These are phyloP conservation scores for Lasioglossum zephyrum DNA, from an alignment of 2,888 invertebrate genomes.

Conservation along the genomic window DNA sequence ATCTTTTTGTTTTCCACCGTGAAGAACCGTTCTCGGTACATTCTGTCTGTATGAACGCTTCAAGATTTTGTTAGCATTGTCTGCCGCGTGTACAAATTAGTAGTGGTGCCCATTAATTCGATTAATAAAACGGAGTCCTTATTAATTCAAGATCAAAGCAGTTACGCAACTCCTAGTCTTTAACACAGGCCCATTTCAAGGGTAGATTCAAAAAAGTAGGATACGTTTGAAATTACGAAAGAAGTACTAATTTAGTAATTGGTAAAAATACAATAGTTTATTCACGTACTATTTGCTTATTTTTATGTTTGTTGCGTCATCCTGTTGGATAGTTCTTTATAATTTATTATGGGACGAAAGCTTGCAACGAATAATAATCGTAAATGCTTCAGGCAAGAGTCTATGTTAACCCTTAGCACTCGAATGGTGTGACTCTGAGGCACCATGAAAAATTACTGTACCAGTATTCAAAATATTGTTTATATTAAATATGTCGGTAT, in stretches of 20 bases:
- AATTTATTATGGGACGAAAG: too few relatives aligned
- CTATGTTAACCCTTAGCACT: too few relatives aligned
- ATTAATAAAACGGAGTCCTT: not conserved
- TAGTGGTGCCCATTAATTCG: not conserved
- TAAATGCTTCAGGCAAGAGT: too few relatives aligned
- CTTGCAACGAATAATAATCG: too few relatives aligned
- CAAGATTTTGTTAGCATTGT: not conserved
- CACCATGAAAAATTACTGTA: too few relatives aligned
- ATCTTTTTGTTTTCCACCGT: conserved; percentile 68
- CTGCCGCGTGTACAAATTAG: not conserved
- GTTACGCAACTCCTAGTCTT: not conserved
- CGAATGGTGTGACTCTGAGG: too few relatives aligned
- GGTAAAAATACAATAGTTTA: not conserved
- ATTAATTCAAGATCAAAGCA: not conserved
- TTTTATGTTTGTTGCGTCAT: too few relatives aligned
- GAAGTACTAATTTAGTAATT: not conserved
- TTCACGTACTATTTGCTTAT: not conserved
- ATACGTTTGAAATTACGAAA: not conserved
- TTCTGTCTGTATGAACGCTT: not conserved
- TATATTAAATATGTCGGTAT: too few relatives aligned
- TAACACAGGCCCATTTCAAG: not conserved
- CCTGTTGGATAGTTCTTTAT: too few relatives aligned
- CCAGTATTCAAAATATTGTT: too few relatives aligned
- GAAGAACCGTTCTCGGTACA: conserved; percentile 58
- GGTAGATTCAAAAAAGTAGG: not conserved